Conservation (phyloP, 2,888 invertebrate species). For the Altica lythri region DNA sequence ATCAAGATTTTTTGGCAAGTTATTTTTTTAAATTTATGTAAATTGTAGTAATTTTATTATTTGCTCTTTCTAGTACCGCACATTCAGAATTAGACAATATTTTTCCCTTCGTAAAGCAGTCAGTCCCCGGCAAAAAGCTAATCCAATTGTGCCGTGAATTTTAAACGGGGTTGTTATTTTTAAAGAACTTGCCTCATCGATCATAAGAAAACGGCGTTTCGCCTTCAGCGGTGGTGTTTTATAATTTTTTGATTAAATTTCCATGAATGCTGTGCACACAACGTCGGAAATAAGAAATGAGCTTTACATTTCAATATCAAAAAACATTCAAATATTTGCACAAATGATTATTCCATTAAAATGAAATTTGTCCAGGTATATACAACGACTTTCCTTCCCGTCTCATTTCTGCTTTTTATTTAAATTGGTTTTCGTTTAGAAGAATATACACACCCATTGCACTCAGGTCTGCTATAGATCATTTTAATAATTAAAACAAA, state of each 20-base stretch:
- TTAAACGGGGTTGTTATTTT: constrained; percentile 47
- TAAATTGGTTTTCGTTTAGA: constrained; percentile 47
- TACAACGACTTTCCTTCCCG: constrained; percentile 18
- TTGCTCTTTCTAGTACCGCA: too few species aligned
- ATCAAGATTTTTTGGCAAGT: too few species aligned
- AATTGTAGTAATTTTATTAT: constrained; percentile 10
- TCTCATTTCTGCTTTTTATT: constrained; percentile 41
- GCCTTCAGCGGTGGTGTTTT: constrained; percentile 50
- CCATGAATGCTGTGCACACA: constrained; percentile 55
- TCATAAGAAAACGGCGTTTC: constrained; percentile 44
- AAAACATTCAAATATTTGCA: constrained; percentile 60
- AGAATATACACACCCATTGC: too few species aligned
- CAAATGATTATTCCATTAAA: constrained; percentile 61
- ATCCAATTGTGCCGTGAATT: constrained; percentile 46
- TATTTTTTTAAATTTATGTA: constrained; percentile 9
- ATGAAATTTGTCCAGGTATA: constrained; percentile 59
- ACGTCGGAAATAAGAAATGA: constrained; percentile 53
- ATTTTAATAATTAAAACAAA: too few species aligned
- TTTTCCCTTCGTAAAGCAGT: constrained; percentile 20
- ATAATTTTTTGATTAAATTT: constrained; percentile 59
- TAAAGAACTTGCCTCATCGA: constrained; percentile 47
- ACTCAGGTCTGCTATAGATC: too few species aligned
- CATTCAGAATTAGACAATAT: too few species aligned
- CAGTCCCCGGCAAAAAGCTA: constrained; percentile 32
- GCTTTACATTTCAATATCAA: constrained; percentile 58